Evolutionary conservation across 2,113 vertebrate genomes (phyloP), one percentile per base, ranked within the genome.

Genomic region (Sander vitreus): DNA sequence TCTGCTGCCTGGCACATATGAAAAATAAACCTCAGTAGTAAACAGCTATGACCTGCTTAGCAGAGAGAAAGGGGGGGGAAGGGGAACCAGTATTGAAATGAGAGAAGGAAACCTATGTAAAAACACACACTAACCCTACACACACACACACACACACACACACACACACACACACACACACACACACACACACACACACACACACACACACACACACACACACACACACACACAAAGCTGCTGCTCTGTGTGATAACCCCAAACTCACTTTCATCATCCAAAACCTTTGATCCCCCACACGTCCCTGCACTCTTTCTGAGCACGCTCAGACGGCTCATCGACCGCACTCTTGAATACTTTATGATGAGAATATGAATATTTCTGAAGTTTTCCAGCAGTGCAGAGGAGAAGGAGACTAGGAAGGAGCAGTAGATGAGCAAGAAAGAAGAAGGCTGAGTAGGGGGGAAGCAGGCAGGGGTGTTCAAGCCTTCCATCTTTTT

Each of bases 291-390:
- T 84, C 78, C 71, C 57, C 39, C 81, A 60, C 74, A 84, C 23
- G 2, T 73, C 78, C 58, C 48, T 73, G 65, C 68, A 39, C 83
- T 51, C 48, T 77, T 54, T 75, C 85, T 74, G 87, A 85, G 72
- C 64, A 50, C 25, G 54, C 58, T 85, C 68, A 58, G 70, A 77
- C 19, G 3, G 64, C 76, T 83, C 81, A 87, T 83, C 15, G 43
- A 66, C 71, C 4, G 25, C 78, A 57, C 78, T 90, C 70, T 83
- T 89, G 70, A 92, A 88, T 88, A 73, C 85, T 90, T 89, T 73
- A 91, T 91, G 74, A 70, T 57, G 47, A 59, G 64, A 80, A 91
- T 88, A 47, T 78, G 54, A 86, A 86, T 19, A 51, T 77, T 85
- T 78, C 39, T 75, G 73, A 81, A 78, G 60, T 81, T 78, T 68